phyloP scores from a whole-genome alignment of 2,113 vertebrate species.

The Menura novaehollandiae region DNA sequence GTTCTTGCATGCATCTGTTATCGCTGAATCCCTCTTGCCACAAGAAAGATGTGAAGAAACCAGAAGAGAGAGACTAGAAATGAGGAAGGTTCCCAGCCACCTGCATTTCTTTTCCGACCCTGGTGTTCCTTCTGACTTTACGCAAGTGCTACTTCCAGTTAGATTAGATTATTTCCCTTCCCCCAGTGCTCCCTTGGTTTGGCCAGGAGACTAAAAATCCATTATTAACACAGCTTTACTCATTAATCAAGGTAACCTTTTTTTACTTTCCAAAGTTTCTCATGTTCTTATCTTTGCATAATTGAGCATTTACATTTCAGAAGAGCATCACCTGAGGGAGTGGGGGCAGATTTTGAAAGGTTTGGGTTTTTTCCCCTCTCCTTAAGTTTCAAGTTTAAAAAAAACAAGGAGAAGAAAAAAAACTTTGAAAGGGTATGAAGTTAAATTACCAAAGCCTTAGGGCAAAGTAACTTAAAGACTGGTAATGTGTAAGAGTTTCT shows the following conservation, averaged over 20 bases:
- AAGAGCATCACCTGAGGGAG: slow-evolving; percentile 46
- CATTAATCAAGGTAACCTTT: slow-evolving; percentile 54
- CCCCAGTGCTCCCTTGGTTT: neutral
- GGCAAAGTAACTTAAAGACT: slow-evolving; percentile 31
- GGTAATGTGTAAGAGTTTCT: slow-evolving; percentile 14
- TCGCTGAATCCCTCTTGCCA: neutral
- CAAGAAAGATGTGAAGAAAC: neutral
- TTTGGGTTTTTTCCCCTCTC: fast-evolving
- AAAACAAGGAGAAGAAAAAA: neutral
- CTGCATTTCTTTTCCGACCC: neutral
- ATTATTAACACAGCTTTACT: slow-evolving; percentile 34
- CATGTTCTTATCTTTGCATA: slow-evolving; percentile 61
- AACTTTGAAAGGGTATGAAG: slow-evolving; percentile 30
- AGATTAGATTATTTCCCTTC: neutral
- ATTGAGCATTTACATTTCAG: slow-evolving; percentile 36
- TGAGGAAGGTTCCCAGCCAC: neutral
- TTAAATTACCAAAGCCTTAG: slow-evolving; percentile 35
- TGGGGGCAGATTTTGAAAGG: slow-evolving; percentile 19
- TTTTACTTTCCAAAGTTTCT: slow-evolving; percentile 49
- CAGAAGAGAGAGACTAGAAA: neutral
- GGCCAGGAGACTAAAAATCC: slow-evolving; percentile 13
- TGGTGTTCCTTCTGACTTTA: neutral
- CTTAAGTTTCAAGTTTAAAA: slow-evolving; percentile 10
- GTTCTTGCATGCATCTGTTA: fast-evolving
- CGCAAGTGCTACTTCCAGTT: neutral